These are phyloP conservation scores for Cyphomyrus discorhynchus DNA, from an alignment of 2,113 vertebrate species.

Conservation along the genomic window DNA sequence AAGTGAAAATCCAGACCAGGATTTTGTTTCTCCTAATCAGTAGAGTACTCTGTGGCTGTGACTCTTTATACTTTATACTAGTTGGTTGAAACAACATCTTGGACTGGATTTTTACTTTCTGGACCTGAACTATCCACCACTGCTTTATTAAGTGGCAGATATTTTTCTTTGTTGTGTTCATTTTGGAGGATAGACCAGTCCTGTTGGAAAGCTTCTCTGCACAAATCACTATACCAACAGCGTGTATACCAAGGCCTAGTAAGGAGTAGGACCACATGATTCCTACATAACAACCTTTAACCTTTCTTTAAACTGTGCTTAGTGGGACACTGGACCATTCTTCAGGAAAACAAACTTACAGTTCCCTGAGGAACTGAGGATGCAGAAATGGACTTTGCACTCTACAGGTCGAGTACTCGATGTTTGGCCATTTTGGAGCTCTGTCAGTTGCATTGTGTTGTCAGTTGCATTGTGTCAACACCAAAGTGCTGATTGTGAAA, in stretches of 20 bases:
- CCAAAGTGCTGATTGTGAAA: not conserved
- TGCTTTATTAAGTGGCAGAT: not conserved
- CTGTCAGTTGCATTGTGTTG: not conserved
- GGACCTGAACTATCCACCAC: not conserved
- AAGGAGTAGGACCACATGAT: not conserved
- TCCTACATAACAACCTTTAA: not conserved
- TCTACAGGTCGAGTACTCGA: not conserved
- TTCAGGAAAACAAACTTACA: not conserved
- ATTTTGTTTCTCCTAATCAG: not conserved
- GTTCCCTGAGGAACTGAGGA: not conserved
- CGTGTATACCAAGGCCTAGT: not conserved
- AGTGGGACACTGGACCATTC: not conserved
- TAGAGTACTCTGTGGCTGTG: not conserved
- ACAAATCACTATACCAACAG: not conserved
- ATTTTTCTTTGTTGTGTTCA: not conserved
- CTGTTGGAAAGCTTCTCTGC: not conserved
- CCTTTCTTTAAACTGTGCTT: not conserved
- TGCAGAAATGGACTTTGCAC: not conserved
- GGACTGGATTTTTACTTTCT: not conserved
- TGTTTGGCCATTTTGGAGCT: not conserved
- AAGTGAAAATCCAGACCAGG: not conserved
- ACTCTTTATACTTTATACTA: not conserved
- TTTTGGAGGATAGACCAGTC: not conserved
- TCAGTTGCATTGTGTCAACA: not conserved
- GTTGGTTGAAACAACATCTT: not conserved